Base-by-base conservation (phyloP, 2,888 invertebrate species). In the Ptilodon capucinus region DNA sequence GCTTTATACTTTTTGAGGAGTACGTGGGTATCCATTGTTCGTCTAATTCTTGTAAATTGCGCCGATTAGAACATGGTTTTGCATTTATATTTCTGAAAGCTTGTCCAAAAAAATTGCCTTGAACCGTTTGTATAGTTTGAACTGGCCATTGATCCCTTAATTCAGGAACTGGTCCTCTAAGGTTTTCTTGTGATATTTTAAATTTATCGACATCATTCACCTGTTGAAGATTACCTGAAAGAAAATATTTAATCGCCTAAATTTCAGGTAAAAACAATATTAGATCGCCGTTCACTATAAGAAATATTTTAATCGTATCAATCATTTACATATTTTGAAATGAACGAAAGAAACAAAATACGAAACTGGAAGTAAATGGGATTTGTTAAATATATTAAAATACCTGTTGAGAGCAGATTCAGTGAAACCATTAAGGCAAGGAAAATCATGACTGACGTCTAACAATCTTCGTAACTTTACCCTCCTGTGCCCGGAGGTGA, bases 1-100 rank as follows among this genome's bases (percentile, higher is more conserved):
- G 44, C 18, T 59, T 53, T 2, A 36, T 46, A 11, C 49, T 25
- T 11, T 39, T 53, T 23, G 52, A 39, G 8, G 38, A n/a, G 18
- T 43, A 44, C 4, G 54, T 44, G 18, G 60, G 56, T 28, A 41
- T 44, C 55, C 55, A 45, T n/a, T 46, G 51, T 36, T 54, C 44
- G 6, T 40, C 41, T 17, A 1, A 36, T 35, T 51, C 46, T 30
- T 54, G 51, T 17, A 42, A 43, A 28, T 50, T 48, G 36, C 53
- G 57, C 7, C 60, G 58, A 41, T 52, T 57, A 8, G 49, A 39
- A 51, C 73, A 74, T 16, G 74, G 66, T 50, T 60, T 66, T 19
- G 44, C 14, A 25, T 38, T 43, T 11, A n/a, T n/a, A 23, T 21
- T 55, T 44, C 38, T 18, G 17, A 39, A 16, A 0, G 23, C 30